These are phyloP conservation scores for Onthophagus taurus DNA, from an alignment of 1,140 invertebrate genomes.

Conservation along the genomic window DNA sequence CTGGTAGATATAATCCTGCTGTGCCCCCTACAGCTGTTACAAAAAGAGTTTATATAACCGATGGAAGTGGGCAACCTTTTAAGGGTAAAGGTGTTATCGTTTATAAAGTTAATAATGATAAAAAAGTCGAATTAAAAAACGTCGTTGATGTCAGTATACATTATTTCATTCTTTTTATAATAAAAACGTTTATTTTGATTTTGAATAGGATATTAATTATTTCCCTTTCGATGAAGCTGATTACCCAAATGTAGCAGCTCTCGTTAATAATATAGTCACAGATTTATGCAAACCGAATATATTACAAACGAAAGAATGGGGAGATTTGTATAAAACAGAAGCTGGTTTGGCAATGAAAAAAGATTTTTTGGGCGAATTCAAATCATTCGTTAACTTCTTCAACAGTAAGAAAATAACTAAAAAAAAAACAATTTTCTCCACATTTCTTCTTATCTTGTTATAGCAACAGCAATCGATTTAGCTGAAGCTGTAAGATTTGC, in stretches of 20 bases:
- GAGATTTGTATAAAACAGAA: slow-evolving; percentile 42
- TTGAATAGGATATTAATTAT: slow-evolving; percentile 34
- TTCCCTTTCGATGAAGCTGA: slow-evolving; percentile 35
- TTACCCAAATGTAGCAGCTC: slow-evolving; percentile 26
- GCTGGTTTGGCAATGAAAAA: slow-evolving; percentile 37
- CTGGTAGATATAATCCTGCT: slow-evolving; percentile 41
- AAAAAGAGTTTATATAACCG: slow-evolving; percentile 41
- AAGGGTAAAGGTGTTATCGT: slow-evolving; percentile 44
- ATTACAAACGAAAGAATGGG: slow-evolving; percentile 42
- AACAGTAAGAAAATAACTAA: slow-evolving; percentile 38
- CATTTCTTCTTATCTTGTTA: slow-evolving; percentile 19
- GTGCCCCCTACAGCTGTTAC: slow-evolving; percentile 34
- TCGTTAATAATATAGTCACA: slow-evolving; percentile 40
- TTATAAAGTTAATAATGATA: slow-evolving; percentile 41
- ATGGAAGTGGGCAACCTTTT: slow-evolving; percentile 40
- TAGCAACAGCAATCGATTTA: slow-evolving; percentile 51
- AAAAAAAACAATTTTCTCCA: no score
- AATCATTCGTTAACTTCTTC: slow-evolving; percentile 44
- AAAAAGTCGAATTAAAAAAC: slow-evolving; percentile 42
- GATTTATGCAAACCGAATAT: slow-evolving; percentile 41
- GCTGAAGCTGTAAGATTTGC: slow-evolving; percentile 46
- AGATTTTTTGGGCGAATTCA: slow-evolving; percentile 47
- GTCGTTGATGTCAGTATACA: slow-evolving; percentile 44
- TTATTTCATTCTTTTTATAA: no score
- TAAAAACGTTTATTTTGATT: background rate